These are phyloP conservation scores for Notothenia rossii DNA, from an alignment of 2,113 vertebrate species.

Conservation along the genomic window DNA sequence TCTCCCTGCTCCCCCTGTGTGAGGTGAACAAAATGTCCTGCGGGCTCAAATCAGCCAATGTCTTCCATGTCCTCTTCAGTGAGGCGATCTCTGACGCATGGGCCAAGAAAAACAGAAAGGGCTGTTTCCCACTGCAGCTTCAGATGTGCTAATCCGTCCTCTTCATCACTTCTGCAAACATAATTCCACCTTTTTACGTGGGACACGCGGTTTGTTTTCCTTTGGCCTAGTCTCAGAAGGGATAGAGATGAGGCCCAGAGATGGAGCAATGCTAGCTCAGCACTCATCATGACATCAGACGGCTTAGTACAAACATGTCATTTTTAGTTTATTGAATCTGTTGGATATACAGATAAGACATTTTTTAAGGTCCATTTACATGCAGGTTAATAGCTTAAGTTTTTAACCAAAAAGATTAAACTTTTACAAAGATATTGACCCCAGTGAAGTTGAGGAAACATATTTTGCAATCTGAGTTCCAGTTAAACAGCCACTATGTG, in stretches of 20 bases:
- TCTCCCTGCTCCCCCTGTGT: neutral
- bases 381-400: neutral
- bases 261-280: constrained; percentile 52
- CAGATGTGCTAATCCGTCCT: constrained; percentile 78
- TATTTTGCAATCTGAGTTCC: neutral
- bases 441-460: neutral
- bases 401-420: neutral
- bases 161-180: constrained; percentile 77
- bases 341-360: neutral
- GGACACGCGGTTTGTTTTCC: constrained; percentile 66
- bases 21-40: constrained; percentile 54
- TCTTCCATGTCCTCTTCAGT: constrained; percentile 48
- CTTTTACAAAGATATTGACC: neutral
- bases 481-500: neutral
- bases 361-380: neutral
- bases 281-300: constrained; percentile 52
- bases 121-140: constrained; percentile 59
- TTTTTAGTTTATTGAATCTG: neutral
- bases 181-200: constrained; percentile 76
- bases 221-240: constrained; percentile 64
- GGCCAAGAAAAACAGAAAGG: constrained; percentile 76
- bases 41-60: constrained; percentile 28
- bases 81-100: constrained; percentile 61
- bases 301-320: constrained; percentile 14
- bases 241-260: constrained; percentile 62